phyloP scores from a whole-genome alignment of 2,888 invertebrate genomes.

The Ectobius pallidus region DNA sequence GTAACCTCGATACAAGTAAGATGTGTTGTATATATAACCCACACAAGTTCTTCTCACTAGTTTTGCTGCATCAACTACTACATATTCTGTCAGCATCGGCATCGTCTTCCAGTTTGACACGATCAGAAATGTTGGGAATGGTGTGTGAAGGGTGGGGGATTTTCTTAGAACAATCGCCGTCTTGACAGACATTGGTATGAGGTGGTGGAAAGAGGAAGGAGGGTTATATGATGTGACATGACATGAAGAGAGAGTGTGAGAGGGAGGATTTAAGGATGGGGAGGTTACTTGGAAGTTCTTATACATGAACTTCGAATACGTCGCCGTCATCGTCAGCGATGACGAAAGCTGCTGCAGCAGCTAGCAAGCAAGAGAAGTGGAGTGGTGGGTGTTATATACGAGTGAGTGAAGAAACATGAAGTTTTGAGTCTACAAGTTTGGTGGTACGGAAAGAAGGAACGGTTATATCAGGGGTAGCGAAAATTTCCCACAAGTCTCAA shows the following conservation, averaged over 20 bases:
- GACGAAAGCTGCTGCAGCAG: slow-evolving; percentile 4
- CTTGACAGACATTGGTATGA: slow-evolving; percentile 22
- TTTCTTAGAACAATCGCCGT: slow-evolving; percentile 30
- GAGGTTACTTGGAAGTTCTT: slow-evolving; percentile 14
- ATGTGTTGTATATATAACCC: slow-evolving; percentile 6
- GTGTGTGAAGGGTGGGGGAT: slow-evolving; percentile 15
- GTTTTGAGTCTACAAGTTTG: slow-evolving; percentile 27
- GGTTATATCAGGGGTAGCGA: slow-evolving; percentile 11
- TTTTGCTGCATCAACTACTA: slow-evolving; percentile 16
- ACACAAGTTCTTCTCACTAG: neutral
- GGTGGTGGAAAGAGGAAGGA: neutral
- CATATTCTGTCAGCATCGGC: slow-evolving; percentile 14
- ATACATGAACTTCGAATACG: slow-evolving; percentile 31
- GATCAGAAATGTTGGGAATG: slow-evolving; percentile 25
- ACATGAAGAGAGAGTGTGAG: slow-evolving; percentile 15
- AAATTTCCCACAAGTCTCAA: neutral
- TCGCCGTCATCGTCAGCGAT: slow-evolving; percentile 7
- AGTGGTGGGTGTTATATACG: slow-evolving; percentile 17
- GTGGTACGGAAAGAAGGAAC: neutral
- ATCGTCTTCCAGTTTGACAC: slow-evolving; percentile 21
- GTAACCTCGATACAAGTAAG: neutral
- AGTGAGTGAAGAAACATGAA: slow-evolving; percentile 29
- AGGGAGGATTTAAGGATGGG: neutral
- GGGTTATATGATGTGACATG: slow-evolving; percentile 17
- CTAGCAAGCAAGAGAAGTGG: neutral